Evolutionary conservation across 1,140 invertebrate species (phyloP).

Genomic region (Andricus grossulariae): DNA sequence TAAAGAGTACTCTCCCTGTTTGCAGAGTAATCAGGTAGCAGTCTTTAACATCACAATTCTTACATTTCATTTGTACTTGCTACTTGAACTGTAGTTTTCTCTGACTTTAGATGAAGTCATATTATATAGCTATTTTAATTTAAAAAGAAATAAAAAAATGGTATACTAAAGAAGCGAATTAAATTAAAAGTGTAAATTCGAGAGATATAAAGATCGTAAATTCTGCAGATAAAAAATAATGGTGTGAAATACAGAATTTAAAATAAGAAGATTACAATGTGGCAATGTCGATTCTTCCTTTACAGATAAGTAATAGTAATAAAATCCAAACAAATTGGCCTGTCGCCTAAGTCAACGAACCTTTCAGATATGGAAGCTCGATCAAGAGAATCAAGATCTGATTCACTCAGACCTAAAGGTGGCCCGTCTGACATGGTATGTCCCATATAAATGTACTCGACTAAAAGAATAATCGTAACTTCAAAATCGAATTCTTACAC

Average conservation of each 20-base stretch:
- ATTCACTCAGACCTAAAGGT: slow-evolving; percentile 1
- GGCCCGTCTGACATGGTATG: slow-evolving; percentile 11
- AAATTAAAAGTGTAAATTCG: no score
- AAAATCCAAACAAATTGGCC: neutral
- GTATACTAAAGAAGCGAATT: no score
- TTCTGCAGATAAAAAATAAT: no score
- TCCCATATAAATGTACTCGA: slow-evolving; percentile 15
- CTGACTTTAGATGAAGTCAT: neutral
- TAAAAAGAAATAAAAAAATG: no score
- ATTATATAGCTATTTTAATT: no score
- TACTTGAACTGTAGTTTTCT: slow-evolving; percentile 15
- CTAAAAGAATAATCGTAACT: neutral
- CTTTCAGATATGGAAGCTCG: slow-evolving; percentile 9
- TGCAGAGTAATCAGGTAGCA: slow-evolving; percentile 11
- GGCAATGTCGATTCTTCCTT: neutral
- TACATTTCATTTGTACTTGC: slow-evolving; percentile 14
- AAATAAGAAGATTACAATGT: no score
- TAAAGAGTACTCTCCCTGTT: slow-evolving; percentile 23
- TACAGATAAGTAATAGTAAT: neutral
- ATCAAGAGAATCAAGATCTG: neutral
- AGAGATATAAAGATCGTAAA: no score
- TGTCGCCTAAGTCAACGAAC: neutral
- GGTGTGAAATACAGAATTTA: no score
- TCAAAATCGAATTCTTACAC: slow-evolving; percentile 19
- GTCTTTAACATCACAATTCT: slow-evolving; percentile 20